Percentiles rank a stretch among this genome's conserved stretches.
These are phyloP conservation scores for Phenganax subtilis DNA, from an alignment of 92 coral and sea anemone species.

Conservation along the genomic window DNA sequence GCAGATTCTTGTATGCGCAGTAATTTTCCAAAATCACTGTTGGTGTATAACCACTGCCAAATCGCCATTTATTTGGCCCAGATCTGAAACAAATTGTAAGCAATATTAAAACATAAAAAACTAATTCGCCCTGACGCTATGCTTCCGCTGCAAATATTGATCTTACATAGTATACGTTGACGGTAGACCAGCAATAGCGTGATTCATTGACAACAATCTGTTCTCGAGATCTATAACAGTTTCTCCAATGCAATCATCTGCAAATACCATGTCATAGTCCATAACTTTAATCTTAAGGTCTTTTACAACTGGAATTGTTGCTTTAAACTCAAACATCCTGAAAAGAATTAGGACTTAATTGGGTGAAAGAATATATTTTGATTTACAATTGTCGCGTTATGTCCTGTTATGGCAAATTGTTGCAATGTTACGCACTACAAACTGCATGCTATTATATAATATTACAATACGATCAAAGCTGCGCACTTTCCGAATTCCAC, in stretches of 20 bases:
- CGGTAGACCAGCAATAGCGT: constrained; percentile 84
- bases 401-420: too few relatives aligned
- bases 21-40: constrained; percentile 66
- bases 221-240: constrained; percentile 89
- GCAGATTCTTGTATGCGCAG: constrained; percentile 54
- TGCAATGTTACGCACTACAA: too few relatives aligned
- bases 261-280: constrained; percentile 78
- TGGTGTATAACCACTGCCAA: constrained; percentile 67
- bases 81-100: constrained; percentile 49
- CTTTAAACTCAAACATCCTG: constrained; percentile 91
- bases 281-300: constrained; percentile 79
- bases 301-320: constrained; percentile 75
- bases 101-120: background rate
- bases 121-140: background rate
- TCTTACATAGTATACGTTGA: constrained; percentile 77
- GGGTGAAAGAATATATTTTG: background rate
- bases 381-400: too few relatives aligned
- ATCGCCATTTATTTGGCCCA: constrained; percentile 86
- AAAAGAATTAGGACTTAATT: background rate
- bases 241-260: constrained; percentile 91
- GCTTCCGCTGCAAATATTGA: background rate
- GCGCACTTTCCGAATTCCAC: constrained; percentile 57
- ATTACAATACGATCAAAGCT: background rate
- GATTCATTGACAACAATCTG: constrained; percentile 66
- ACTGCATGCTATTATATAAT: too few relatives aligned